phyloP scores from a whole-genome alignment of 2,113 vertebrate species.

The Budorcas taxicolor region DNA sequence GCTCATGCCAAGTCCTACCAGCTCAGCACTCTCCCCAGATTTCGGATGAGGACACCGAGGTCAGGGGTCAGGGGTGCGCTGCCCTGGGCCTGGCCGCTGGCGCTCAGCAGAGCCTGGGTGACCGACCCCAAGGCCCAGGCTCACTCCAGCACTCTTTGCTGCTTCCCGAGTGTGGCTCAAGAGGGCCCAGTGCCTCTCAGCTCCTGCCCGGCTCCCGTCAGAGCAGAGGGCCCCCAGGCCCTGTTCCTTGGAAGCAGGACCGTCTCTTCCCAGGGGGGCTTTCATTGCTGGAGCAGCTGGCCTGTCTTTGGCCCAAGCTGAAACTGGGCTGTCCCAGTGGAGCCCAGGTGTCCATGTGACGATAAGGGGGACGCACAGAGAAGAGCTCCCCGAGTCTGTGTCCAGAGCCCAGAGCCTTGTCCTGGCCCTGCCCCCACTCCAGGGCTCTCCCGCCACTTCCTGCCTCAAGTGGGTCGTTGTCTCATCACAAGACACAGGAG shows the following conservation, averaged over 20 bases:
- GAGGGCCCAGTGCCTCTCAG: background rate
- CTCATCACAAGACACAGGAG: background rate
- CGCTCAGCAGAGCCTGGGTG: background rate
- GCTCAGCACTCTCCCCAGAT: background rate
- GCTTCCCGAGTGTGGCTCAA: rapidly evolving
- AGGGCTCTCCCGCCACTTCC: background rate
- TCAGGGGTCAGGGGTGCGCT: background rate
- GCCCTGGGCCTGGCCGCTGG: background rate
- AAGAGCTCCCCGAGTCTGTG: rapidly evolving
- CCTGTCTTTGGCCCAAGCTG: background rate
- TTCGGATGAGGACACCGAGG: background rate
- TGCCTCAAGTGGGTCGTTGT: background rate
- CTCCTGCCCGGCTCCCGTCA: rapidly evolving
- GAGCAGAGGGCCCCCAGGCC: no score
- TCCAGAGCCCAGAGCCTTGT: background rate
- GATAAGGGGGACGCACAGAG: background rate
- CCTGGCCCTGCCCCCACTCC: background rate
- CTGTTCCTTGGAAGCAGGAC: no score
- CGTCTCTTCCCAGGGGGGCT: background rate
- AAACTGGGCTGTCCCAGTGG: background rate
- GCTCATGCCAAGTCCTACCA: background rate
- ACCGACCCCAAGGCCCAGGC: background rate
- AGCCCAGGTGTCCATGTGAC: background rate
- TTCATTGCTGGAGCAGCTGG: background rate
- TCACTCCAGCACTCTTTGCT: background rate